Evolutionary conservation across 2,797 vertebrate genomes (phyloP).

Genomic region (Sebastes taczanowskii): DNA sequence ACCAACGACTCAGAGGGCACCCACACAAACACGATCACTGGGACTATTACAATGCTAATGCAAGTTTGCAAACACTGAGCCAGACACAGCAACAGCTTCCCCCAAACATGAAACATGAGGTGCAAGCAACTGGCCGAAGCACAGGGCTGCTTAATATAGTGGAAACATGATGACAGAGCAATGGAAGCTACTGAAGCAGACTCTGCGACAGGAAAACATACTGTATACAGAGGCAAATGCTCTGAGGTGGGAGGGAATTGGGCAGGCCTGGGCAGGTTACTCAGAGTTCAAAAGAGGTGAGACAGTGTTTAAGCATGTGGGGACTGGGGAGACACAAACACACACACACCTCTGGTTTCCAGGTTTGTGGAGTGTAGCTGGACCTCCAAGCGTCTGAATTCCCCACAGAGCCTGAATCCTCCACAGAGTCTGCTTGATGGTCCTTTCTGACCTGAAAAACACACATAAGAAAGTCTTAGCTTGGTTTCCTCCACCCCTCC

Average conservation of each 20-base stretch:
- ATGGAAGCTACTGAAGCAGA: conserved; percentile 11
- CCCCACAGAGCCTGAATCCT: conserved; percentile 30
- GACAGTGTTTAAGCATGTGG: not conserved
- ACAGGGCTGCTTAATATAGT: conserved; percentile 44
- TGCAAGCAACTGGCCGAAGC: conserved; percentile 17
- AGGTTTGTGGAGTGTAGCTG: conserved; percentile 49
- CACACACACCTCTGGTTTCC: conserved; percentile 74
- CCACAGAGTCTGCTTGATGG: not conserved
- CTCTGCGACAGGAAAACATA: conserved; percentile 4
- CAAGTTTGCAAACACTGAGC: not conserved
- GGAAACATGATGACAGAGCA: conserved; percentile 44
- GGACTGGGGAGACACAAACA: not conserved
- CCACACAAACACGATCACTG: not conserved
- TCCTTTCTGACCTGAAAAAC: conserved; percentile 47
- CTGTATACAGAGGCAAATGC: conserved; percentile 24
- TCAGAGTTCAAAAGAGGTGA: conserved; percentile 42
- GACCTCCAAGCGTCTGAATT: conserved; percentile 44
- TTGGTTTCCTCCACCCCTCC: not conserved
- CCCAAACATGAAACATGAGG: conserved; percentile 43
- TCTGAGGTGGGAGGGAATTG: conserved; percentile 1
- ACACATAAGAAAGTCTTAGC: not conserved
- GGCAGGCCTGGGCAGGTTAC: conserved; percentile 53
- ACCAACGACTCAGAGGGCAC: not conserved
- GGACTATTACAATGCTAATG: not conserved
- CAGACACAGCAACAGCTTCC: conserved; percentile 4